These are phyloP conservation scores for Anoplius nigerrimus DNA, from an alignment of 2,888 invertebrate species.

Conservation along the genomic window DNA sequence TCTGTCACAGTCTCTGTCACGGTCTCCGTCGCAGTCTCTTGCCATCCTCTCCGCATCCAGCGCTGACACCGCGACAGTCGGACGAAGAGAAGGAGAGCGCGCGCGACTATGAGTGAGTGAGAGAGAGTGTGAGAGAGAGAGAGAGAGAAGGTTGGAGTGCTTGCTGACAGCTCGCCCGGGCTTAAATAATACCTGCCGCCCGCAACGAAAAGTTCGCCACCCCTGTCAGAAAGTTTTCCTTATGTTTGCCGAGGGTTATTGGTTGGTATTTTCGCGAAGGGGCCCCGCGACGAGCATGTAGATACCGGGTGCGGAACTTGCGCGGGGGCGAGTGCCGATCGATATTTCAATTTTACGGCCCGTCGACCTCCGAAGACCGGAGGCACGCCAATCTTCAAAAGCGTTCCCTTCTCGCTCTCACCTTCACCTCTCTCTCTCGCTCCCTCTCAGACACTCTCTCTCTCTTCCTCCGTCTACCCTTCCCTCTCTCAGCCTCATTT, in stretches of 20 bases:
- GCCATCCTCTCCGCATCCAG: no score
- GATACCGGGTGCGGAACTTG: no score
- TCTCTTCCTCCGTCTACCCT: background rate
- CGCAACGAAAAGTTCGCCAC: constrained; percentile 12
- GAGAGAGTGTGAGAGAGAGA: background rate
- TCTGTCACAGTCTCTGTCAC: no score
- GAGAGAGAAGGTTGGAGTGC: no score
- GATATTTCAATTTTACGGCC: constrained; percentile 53
- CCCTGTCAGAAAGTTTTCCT: constrained; percentile 20
- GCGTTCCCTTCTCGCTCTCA: constrained; percentile 19
- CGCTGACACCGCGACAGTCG: no score
- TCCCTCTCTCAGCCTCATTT: background rate
- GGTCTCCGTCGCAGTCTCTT: no score
- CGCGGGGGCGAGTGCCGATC: constrained; percentile 29
- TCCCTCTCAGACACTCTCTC: background rate
- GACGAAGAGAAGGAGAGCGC: no score
- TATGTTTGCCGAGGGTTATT: constrained; percentile 42
- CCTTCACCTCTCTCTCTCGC: background rate
- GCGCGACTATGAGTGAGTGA: no score
- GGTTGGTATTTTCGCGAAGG: constrained; percentile 44
- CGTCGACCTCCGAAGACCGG: constrained; percentile 37
- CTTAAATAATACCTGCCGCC: constrained; percentile 19
- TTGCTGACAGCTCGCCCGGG: no score
- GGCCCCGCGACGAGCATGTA: constrained; percentile 8
- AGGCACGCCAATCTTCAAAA: constrained; percentile 27